Percentiles rank a stretch among this genome's conserved stretches.
Conservation (phyloP, 2,797 vertebrate species). For the Mus caroli region DNA sequence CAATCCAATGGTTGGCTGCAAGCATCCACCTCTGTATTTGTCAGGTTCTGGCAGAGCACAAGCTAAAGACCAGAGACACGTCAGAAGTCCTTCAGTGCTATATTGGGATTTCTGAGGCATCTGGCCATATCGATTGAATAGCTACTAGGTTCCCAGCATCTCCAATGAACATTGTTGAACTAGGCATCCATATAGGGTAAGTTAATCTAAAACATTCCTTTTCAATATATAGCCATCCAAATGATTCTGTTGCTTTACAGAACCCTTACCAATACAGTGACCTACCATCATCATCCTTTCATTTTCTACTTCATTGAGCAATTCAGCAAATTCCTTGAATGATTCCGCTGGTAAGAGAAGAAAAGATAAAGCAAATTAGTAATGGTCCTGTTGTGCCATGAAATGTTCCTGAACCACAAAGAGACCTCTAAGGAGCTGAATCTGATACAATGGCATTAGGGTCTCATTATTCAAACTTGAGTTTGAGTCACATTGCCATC, state of each 20-base stretch:
- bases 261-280: background rate
- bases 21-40: too few relatives aligned
- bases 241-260: background rate
- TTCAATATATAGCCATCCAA: background rate
- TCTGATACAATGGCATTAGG: background rate
- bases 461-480: background rate
- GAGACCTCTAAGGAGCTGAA: background rate
- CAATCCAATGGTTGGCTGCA: too few relatives aligned
- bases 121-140: background rate
- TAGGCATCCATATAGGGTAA: background rate
- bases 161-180: background rate
- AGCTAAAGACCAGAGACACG: background rate
- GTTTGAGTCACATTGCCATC: background rate
- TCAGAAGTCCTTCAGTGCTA: background rate
- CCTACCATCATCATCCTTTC: constrained; percentile 98
- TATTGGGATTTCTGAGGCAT: background rate
- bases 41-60: background rate
- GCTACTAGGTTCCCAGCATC: background rate
- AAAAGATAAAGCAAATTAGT: constrained; percentile 76
- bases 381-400: background rate
- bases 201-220: background rate
- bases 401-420: background rate
- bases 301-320: constrained; percentile 96
- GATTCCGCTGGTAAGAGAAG: constrained; percentile 93
- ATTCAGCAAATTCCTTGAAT: constrained; percentile 97